Base-by-base conservation (phyloP, 2,113 vertebrate genomes). In the Rhinopithecus roxellana region DNA sequence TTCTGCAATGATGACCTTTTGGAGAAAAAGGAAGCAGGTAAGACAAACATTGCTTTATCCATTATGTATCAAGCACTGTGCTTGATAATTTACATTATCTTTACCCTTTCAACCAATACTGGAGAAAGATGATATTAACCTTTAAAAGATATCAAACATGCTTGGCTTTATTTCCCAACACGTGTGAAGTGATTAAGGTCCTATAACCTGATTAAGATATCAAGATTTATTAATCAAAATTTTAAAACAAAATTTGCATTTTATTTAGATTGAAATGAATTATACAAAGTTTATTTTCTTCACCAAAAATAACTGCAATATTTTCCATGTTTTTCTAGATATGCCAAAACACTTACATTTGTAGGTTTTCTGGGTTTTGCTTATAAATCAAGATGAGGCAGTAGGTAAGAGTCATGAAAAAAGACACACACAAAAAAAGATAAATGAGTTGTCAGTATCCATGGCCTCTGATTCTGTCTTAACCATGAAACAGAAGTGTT, bases 321-420 rank as follows among this genome's bases (percentile, higher is more conserved):
- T 98, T 98, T 98, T 98, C 96, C 97, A 7, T 97, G 90, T 96
- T 93, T 92, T 94, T 96, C 98, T 97, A 98, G 95, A 98, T 98
- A 97, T 98, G 98, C 97, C 85, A 97, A 50, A 84, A 97, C 67
- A 89, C 27, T 96, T 72, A 2, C 27, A 27, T 61, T 27, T 61
- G 59, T 94, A 93, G 72, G 95, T 86, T 97, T 94, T 97, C 96
- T 95, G 97, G 97, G 96, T 95, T 86, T 93, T 94, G 77, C 95
- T 98, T 93, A 93, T 61, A 61, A 61, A 61, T 61, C 25, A 61
- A 61, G 59, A 61, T 27, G 59, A 61, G 10, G 59, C 25, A 61
- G 10, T 61, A 61, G 25, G 25, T 61, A 61, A 61, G 59, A 59
- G 59, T 61, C 59, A 61, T 27, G 25, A 61, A 61, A 12, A 61